Conservation (phyloP, 2,113 vertebrate species). For the Gila orcuttii region DNA sequence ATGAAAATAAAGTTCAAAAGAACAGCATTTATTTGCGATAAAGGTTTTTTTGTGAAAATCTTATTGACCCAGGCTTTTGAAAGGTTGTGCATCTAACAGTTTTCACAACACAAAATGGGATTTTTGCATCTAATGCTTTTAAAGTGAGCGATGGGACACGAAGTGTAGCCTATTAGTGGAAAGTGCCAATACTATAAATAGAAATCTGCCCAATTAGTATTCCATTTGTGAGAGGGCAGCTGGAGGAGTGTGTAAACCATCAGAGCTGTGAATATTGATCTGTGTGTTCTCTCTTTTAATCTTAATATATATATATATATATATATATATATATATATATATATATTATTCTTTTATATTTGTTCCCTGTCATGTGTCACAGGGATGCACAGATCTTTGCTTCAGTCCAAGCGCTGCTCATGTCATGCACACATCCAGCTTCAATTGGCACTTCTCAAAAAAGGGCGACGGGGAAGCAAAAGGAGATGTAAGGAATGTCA, state of each 20-base stretch:
- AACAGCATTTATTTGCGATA: neutral
- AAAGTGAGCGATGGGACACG: neutral
- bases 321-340: too few relatives aligned
- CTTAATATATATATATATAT: neutral
- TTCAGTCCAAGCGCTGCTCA: neutral
- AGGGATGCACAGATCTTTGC: neutral
- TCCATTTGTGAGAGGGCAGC: constrained; percentile 9
- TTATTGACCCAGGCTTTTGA: neutral
- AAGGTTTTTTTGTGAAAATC: neutral
- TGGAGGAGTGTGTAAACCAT: neutral
- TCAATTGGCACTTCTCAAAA: constrained; percentile 20
- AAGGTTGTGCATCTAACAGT: neutral
- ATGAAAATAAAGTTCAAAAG: neutral
- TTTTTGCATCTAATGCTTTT: constrained; percentile 1
- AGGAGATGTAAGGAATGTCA: constrained; percentile 9
- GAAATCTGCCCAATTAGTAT: constrained; percentile 19
- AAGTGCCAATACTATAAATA: constrained; percentile 18
- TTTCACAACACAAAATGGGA: neutral
- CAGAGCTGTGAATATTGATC: constrained; percentile 17
- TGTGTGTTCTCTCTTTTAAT: neutral
- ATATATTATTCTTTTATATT: neutral
- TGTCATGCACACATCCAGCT: constrained; percentile 3
- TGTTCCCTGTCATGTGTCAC: constrained; percentile 1
- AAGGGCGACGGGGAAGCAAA: neutral
- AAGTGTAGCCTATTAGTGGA: constrained; percentile 7